These are phyloP conservation scores for Schlechtendalia chinensis DNA, from an alignment of 1,140 invertebrate genomes.

Conservation along the genomic window DNA sequence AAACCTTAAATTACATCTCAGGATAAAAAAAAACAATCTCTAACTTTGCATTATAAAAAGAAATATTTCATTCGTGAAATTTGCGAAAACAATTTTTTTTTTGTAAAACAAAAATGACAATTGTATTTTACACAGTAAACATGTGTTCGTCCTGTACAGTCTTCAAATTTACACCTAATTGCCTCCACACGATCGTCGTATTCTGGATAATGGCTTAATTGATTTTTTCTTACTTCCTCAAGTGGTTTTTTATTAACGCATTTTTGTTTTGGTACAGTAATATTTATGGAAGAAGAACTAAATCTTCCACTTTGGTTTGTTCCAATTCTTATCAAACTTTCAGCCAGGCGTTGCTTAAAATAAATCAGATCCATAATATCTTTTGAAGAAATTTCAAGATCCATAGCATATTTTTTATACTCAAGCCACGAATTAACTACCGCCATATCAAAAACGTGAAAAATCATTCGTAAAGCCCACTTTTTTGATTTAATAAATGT, in stretches of 20 bases:
- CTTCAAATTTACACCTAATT: slow-evolving; percentile 1
- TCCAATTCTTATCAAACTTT: neutral
- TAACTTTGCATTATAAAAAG: no score
- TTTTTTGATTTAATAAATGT: slow-evolving; percentile 15
- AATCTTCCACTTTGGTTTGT: neutral
- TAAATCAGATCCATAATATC: slow-evolving; percentile 1
- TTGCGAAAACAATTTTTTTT: slow-evolving; percentile 3
- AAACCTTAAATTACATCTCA: no score
- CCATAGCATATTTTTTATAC: neutral
- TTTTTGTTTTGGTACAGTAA: neutral
- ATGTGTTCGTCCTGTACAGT: neutral
- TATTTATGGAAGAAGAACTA: slow-evolving; percentile 8
- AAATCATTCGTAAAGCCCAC: neutral
- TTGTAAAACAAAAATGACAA: neutral
- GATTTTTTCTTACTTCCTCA: neutral
- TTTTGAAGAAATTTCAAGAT: neutral
- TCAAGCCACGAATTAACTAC: neutral
- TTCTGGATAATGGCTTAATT: neutral
- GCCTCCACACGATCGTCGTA: neutral
- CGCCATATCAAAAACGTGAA: slow-evolving; percentile 14
- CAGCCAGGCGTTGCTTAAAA: neutral
- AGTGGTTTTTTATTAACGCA: no score
- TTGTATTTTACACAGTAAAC: neutral
- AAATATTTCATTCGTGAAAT: neutral
- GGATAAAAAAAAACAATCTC: no score